phyloP scores from a whole-genome alignment of 2,797 vertebrate species.

The Pangasius djambal region DNA sequence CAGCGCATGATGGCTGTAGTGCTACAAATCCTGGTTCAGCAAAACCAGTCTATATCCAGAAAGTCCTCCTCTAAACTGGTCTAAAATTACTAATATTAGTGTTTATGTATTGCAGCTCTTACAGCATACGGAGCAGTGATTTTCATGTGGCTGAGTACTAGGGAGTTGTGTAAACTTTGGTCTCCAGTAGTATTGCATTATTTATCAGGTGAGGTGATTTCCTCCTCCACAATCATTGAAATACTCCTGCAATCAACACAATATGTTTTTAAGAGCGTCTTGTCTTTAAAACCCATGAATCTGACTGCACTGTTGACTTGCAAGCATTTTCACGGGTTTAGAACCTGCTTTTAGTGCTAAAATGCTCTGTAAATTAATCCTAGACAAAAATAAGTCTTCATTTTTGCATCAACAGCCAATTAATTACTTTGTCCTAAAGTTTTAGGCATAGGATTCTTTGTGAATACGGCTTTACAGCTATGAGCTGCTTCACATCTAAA shows the following conservation, averaged over 20 bases:
- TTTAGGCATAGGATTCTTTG: not conserved
- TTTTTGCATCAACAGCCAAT: not conserved
- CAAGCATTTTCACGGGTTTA: not conserved
- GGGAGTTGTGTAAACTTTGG: not conserved
- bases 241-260: conserved; percentile 3
- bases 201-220: not conserved
- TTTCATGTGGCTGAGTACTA: not conserved
- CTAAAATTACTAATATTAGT: not conserved
- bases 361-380: not conserved
- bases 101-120: not conserved
- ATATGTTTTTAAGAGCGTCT: not conserved
- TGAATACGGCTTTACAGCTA: not conserved
- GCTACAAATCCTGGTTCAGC: not conserved
- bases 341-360: not conserved
- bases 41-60: not conserved
- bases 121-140: not conserved
- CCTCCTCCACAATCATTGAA: not conserved
- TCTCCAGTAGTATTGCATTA: not conserved
- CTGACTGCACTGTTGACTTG: not conserved
- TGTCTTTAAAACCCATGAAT: not conserved
- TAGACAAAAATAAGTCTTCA: not conserved
- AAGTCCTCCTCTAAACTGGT: not conserved
- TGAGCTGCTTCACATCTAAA: not conserved
- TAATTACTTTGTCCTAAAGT: not conserved
- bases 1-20: not conserved